Conservation (phyloP, 2,113 vertebrate genomes). For the Regulus satrapa region DNA sequence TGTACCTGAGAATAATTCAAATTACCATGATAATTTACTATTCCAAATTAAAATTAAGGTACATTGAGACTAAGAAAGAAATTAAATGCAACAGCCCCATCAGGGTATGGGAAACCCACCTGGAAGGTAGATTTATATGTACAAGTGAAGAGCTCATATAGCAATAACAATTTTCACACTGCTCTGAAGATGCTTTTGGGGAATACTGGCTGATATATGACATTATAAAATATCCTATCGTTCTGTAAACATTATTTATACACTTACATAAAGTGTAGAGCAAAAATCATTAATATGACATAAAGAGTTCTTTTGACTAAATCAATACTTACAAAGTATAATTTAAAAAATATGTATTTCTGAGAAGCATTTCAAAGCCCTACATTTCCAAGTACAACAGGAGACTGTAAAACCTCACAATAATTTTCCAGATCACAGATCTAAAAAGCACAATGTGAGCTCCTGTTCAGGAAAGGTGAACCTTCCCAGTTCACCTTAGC, state of each 20-base stretch:
- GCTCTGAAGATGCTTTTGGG: neutral
- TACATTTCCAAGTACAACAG: neutral
- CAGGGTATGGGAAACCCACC: neutral
- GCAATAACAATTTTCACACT: neutral
- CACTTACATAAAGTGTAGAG: neutral
- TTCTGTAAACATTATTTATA: neutral
- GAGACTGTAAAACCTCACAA: neutral
- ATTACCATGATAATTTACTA: neutral
- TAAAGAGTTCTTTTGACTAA: neutral
- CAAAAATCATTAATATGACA: neutral
- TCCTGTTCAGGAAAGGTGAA: neutral
- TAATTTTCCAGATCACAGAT: constrained; percentile 42
- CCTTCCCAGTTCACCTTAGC: neutral
- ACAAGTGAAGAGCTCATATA: neutral
- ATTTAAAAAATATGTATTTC: neutral
- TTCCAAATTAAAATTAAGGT: constrained; percentile 23
- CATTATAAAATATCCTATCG: neutral
- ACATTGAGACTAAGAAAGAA: neutral
- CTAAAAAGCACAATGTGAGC: neutral
- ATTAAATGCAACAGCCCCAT: neutral
- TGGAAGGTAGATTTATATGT: neutral
- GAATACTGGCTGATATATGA: neutral
- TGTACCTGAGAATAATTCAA: neutral
- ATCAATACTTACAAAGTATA: neutral
- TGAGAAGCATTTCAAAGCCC: neutral